A percentile compares a stretch with the other conserved stretches of the same genome.
Conservation (phyloP, 2,888 invertebrate genomes). For the Cephus rjabovi region DNA sequence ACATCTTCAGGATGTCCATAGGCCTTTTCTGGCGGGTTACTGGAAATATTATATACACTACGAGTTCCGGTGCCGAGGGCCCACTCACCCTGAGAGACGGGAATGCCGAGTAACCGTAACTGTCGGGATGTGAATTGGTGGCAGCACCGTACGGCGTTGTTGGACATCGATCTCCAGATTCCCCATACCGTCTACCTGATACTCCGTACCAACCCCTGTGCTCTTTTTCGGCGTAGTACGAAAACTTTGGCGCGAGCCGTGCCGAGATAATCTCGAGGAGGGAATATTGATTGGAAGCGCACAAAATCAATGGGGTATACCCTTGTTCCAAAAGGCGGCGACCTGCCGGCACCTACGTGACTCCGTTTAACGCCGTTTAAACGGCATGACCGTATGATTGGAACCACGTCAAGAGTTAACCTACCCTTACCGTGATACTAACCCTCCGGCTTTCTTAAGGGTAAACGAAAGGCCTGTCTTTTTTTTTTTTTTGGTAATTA, state of each 20-base stretch:
- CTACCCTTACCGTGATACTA: neutral
- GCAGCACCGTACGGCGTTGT: conserved; percentile 51
- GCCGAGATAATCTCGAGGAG: conserved; percentile 28
- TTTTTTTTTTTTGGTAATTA: neutral
- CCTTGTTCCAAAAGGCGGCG: neutral
- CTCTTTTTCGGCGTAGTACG: conserved; percentile 36
- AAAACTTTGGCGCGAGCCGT: conserved; percentile 48
- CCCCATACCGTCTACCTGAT: conserved; percentile 16
- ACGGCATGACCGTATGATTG: neutral
- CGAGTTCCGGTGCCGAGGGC: neutral
- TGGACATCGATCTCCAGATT: conserved; percentile 49
- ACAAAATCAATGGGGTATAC: conserved; percentile 38
- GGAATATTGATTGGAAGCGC: conserved; percentile 40
- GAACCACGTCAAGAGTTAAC: neutral
- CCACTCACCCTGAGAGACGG: neutral
- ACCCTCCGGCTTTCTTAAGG: neutral
- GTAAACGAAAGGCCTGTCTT: neutral
- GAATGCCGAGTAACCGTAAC: conserved; percentile 32
- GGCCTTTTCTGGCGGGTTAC: neutral
- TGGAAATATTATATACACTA: neutral
- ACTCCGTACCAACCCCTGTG: conserved; percentile 9
- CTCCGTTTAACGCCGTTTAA: neutral
- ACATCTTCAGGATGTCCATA: neutral
- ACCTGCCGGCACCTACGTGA: neutral
- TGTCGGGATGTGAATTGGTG: conserved; percentile 39